Evolutionary conservation across 2,113 vertebrate genomes (phyloP), one percentile per base, ranked within the genome.

Genomic region (Oplegnathus fasciatus): DNA sequence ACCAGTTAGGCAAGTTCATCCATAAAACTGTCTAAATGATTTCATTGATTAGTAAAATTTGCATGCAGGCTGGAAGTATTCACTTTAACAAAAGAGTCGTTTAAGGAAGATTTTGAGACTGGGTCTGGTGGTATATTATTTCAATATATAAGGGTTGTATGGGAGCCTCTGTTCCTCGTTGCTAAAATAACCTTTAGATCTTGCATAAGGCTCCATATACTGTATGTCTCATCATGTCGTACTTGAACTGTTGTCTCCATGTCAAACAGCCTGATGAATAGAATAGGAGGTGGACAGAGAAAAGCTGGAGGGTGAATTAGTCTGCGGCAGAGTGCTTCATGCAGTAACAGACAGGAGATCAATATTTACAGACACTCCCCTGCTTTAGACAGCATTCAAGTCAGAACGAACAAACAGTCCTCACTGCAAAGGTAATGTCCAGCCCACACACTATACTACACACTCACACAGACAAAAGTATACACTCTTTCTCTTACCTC

Each of bases 311-410:
- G 91, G 75, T 89, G 91, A 91, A 84, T 89, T 77, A 72, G 84
- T 86, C 84, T 82, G 81, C 48, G 67, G 86, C 77, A 88, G 87
- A 93, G 89, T 84, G 80, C 87, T 57, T 86, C 88, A 67, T 88
- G 86, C 83, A 83, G 91, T 69, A 86, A 88, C 87, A 92, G 79
- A 86, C 89, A 80, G 62, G 83, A 90, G 89, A 93, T 95, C 93
- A 95, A 95, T 93, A 95, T 94, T 95, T 94, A 94, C 92, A 76
- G 91, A 93, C 92, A 94, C 93, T 93, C 90, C 86, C 82, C 74
- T 70, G 84, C 85, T 86, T 93, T 77, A 94, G 91, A 93, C 86
- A 28, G 89, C 94, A 92, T 93, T 95, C 92, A 93, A 89, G 91
- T 93, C 88, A 88, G 86, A 86, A 80, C 34, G 86, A 89, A 92